Percentiles rank a stretch among this genome's conserved stretches.
Evolutionary conservation across 2,888 invertebrate genomes (phyloP).

Genomic region (Andrena flavipes): DNA sequence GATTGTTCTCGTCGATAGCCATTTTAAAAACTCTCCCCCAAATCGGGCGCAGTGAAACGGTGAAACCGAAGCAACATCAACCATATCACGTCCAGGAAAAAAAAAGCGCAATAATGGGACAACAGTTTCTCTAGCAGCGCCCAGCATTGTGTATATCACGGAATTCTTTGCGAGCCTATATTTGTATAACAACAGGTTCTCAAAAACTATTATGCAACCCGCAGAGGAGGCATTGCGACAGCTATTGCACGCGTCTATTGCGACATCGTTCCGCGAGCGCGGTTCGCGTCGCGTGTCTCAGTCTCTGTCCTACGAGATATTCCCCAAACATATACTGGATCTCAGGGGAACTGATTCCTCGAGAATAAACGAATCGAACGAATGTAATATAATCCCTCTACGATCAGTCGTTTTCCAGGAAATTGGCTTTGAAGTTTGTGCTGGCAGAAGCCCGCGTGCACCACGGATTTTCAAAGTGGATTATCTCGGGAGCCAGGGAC

Average conservation of each 20-base stretch:
- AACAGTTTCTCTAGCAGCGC: slow-evolving; percentile 29
- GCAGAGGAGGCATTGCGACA: slow-evolving; percentile 8
- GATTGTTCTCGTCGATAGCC: background rate
- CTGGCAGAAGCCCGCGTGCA: too few relatives aligned
- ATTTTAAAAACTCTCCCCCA: background rate
- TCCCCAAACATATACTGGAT: background rate
- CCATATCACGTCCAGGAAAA: background rate
- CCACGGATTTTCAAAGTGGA: too few relatives aligned
- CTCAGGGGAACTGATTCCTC: too few relatives aligned
- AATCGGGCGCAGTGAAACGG: background rate
- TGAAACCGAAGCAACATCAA: too few relatives aligned
- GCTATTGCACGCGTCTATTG: slow-evolving; percentile 6
- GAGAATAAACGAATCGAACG: too few relatives aligned
- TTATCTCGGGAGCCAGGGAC: too few relatives aligned
- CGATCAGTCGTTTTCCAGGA: too few relatives aligned
- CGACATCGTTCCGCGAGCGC: slow-evolving; percentile 7
- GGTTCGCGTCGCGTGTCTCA: background rate
- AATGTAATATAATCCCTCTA: too few relatives aligned
- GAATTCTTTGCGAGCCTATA: slow-evolving; percentile 6
- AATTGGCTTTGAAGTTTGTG: too few relatives aligned
- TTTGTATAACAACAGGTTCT: slow-evolving; percentile 39
- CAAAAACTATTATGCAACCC: slow-evolving; percentile 33
- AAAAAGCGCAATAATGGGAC: slow-evolving; percentile 17
- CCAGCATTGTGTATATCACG: slow-evolving; percentile 2
- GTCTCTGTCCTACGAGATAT: background rate